A percentile compares a stretch with the other conserved stretches of the same genome.
phyloP scores from a whole-genome alignment of 2,888 invertebrate genomes.

The Acleris literana region DNA sequence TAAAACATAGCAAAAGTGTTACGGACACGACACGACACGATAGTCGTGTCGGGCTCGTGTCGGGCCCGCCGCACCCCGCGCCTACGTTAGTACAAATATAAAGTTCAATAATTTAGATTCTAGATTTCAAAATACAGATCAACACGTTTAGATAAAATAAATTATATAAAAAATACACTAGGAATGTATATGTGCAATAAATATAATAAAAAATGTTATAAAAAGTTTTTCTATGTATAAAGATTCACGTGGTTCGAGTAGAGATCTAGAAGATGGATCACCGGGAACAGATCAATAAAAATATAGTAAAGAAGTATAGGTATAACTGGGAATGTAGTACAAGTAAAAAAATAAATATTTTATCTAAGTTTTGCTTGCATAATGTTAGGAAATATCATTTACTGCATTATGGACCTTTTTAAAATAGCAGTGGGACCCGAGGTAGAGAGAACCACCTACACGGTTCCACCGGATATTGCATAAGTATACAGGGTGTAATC shows the following conservation, averaged over 20 bases:
- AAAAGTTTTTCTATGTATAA: constrained; percentile 41
- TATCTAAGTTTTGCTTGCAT: no score
- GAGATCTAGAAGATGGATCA: constrained; percentile 21
- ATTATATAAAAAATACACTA: constrained; percentile 57
- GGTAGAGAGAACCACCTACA: no score
- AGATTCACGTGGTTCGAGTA: constrained; percentile 27
- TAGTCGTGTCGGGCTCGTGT: constrained; percentile 10
- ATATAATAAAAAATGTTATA: constrained; percentile 42
- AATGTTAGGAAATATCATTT: no score
- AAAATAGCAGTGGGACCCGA: no score
- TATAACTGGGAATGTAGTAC: constrained; percentile 24
- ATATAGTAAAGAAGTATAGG: constrained; percentile 2
- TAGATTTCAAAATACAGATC: constrained; percentile 60
- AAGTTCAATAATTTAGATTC: constrained; percentile 36
- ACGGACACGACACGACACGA: constrained; percentile 20
- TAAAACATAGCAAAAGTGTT: constrained; percentile 40
- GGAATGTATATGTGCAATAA: constrained; percentile 60
- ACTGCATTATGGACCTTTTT: no score
- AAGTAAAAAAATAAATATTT: constrained; percentile 1
- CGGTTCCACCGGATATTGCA: no score
- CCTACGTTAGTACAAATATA: constrained; percentile 45
- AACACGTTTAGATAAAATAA: constrained; percentile 43
- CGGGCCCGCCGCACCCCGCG: constrained; percentile 7
- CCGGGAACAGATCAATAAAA: constrained; percentile 19
- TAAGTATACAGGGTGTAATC: no score